Evolutionary conservation across 2,888 invertebrate species (phyloP).

Genomic region (Spisula solida): DNA sequence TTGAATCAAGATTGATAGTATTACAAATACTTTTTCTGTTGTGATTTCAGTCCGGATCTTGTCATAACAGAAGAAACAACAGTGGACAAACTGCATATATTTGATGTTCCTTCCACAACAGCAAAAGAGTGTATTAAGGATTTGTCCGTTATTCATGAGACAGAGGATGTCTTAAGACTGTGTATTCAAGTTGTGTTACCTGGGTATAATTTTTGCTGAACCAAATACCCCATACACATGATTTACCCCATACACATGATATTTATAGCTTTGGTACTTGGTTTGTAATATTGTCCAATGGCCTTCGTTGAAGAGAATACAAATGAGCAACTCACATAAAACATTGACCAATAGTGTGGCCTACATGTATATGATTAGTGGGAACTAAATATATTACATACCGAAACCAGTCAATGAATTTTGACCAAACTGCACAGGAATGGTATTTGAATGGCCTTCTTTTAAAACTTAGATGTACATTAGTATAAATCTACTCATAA

Average conservation of each 20-base stretch:
- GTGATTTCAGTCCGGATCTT: slow-evolving; percentile 15
- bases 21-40: too few species aligned
- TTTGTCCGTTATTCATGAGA: not conserved
- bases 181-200: slow-evolving; percentile 7
- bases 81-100: slow-evolving; percentile 5
- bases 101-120: not conserved
- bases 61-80: not conserved
- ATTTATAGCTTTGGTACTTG: too few species aligned
- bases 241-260: not conserved
- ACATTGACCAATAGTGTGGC: not conserved
- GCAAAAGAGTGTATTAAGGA: not conserved
- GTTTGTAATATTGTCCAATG: too few species aligned
- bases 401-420: too few species aligned
- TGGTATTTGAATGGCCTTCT: too few species aligned
- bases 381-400: too few species aligned
- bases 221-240: too few species aligned
- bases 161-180: not conserved
- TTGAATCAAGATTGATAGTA: too few species aligned
- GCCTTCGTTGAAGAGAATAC: too few species aligned
- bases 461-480: too few species aligned
- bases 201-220: not conserved
- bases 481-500: not conserved
- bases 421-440: not conserved
- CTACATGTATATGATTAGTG: not conserved
- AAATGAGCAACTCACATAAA: not conserved